These are phyloP conservation scores for Lasioglossum oenotherae DNA, from an alignment of 2,888 invertebrate genomes.

Conservation along the genomic window DNA sequence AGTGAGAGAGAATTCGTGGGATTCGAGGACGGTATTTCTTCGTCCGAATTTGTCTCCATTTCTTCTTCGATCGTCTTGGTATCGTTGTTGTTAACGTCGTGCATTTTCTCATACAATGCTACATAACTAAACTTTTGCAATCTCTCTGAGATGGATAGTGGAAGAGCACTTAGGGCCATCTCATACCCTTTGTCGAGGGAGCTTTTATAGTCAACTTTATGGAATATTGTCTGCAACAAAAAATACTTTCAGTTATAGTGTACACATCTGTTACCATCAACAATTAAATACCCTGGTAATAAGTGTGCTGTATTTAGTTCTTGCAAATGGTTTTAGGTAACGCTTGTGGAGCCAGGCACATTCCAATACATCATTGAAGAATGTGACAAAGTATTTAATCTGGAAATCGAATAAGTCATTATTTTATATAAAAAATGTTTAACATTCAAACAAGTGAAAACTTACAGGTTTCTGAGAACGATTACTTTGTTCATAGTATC, in stretches of 20 bases:
- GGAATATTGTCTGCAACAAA: constrained; percentile 44
- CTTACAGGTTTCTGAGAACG: constrained; percentile 59
- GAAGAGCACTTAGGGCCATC: constrained; percentile 51
- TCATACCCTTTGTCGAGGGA: constrained; percentile 34
- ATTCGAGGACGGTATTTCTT: constrained; percentile 32
- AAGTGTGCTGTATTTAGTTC: constrained; percentile 20
- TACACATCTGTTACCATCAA: neutral
- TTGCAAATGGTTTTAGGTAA: constrained; percentile 80
- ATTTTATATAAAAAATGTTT: neutral
- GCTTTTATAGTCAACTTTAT: constrained; percentile 33
- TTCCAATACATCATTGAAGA: constrained; percentile 84
- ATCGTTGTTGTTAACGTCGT: constrained; percentile 13
- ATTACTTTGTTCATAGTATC: constrained; percentile 56
- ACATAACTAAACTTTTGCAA: constrained; percentile 58
- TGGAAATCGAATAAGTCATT: constrained; percentile 77
- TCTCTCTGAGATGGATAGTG: constrained; percentile 61
- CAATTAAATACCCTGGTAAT: constrained; percentile 45
- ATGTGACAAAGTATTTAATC: constrained; percentile 86
- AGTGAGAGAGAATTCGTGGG: neutral
- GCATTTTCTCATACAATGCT: constrained; percentile 14
- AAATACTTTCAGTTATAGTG: neutral
- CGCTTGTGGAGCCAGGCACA: constrained; percentile 85
- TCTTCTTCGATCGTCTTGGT: neutral
- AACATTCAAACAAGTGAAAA: neutral
- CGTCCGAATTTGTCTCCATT: constrained; percentile 23